Evolutionary conservation across 2,113 vertebrate genomes (phyloP), one percentile per base, ranked within the genome.

Genomic region (Tylochromis polylepis): DNA sequence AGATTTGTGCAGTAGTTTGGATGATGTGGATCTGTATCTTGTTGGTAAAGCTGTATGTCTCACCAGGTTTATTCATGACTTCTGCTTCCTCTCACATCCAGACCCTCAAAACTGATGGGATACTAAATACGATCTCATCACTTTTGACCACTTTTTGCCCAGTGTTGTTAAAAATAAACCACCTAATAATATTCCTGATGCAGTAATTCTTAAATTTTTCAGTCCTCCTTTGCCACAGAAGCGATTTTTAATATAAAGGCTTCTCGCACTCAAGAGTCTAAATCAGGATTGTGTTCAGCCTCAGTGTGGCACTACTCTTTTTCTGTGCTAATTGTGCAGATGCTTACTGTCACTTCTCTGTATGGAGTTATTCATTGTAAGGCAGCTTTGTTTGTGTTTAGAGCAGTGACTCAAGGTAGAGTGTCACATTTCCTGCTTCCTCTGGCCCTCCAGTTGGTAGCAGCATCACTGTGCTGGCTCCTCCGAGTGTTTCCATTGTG

Each of bases 381-480:
- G 46, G 51, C 24, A 8, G 18, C 55, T 80, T 34, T 86, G 59
- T 80, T 27, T 86, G 59, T 57, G 57, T 75, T 46, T 5, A 11
- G 34, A 15, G 77, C 82, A 10, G 31, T 7, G 65, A 84, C 78
- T 88, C 67, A 18, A 22, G 5, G 24, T 79, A 18, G 22, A 82
- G 58, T 18, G 16, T 82, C 58, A 9, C n/a, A 82, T 20, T 75
- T 93, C 83, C 83, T 83, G 79, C 49, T 90, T 88, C 87, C 84
- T 85, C 79, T 46, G 22, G 72, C 53, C 70, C 77, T 70, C n/a
- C 60, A 12, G 75, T 72, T 46, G 22, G 56, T 18, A 27, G 83
- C 86, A 7, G 41, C 5, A 58, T 56, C 46, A 60, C 46, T 46
- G 57, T 12, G 6, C 79, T 14, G 58, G 22, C 67, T 91, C 81